Evolutionary conservation across 2,888 invertebrate genomes (phyloP).

Genomic region (Alsophila aescularia): DNA sequence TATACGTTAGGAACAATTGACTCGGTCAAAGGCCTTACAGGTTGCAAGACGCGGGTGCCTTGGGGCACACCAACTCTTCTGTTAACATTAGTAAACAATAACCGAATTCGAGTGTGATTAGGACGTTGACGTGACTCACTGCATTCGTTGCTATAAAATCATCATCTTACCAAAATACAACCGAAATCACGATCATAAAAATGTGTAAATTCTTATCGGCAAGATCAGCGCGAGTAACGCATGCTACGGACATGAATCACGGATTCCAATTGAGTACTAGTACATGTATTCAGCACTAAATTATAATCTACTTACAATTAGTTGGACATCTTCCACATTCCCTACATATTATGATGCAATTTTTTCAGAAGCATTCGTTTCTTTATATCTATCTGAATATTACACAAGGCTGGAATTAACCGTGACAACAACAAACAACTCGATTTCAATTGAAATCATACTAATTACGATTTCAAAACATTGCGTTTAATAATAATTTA

Average conservation of each 20-base stretch:
- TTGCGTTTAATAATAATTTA: too few species aligned
- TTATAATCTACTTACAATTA: slow-evolving; percentile 23
- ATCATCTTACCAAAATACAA: slow-evolving; percentile 23
- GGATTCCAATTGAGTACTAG: slow-evolving; percentile 24
- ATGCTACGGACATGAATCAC: slow-evolving; percentile 39
- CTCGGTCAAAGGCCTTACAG: slow-evolving; percentile 15
- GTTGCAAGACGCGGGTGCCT: slow-evolving; percentile 11
- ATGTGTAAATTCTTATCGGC: slow-evolving; percentile 31
- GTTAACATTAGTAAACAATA: too few species aligned
- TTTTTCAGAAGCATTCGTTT: slow-evolving; percentile 21
- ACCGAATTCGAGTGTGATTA: too few species aligned
- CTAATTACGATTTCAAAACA: slow-evolving; percentile 15
- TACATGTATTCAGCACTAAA: slow-evolving; percentile 3
- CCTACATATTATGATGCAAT: slow-evolving; percentile 27
- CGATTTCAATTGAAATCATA: slow-evolving; percentile 12
- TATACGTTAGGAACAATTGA: slow-evolving; percentile 30
- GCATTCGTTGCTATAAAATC: slow-evolving; percentile 1
- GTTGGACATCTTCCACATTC: slow-evolving; percentile 49
- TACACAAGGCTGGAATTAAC: slow-evolving; percentile 12
- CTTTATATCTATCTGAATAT: slow-evolving; percentile 17
- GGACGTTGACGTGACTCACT: not conserved
- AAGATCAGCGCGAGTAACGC: slow-evolving; percentile 33
- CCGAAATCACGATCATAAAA: slow-evolving; percentile 22
- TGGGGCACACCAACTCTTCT: slow-evolving; percentile 6
- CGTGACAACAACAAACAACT: slow-evolving; percentile 22